Evolutionary conservation across 2,888 invertebrate species (phyloP), one percentile per base, ranked within the genome.

Genomic region (Phyto melanocephala): DNA sequence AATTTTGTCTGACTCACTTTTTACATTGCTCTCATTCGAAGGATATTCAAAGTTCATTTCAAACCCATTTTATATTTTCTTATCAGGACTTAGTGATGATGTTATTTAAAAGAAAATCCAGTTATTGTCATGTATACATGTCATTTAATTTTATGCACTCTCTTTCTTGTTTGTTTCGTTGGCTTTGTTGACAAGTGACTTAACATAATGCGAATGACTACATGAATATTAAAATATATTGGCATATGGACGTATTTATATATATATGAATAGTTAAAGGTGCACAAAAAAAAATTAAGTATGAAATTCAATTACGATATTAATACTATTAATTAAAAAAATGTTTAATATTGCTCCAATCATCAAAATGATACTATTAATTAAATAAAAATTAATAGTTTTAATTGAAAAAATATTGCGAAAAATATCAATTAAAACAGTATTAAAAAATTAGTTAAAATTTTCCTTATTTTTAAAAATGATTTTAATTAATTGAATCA

Each of bases 91-190:
- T 33, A 42, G 20, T 35, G 22, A 20, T 58, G 45, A 45, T 35
- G 45, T 45, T 70, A 58, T 58, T 45, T 8, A 6, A 40, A 11
- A 33, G 20, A 60, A 17, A 24, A 45, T 65, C 22, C 24, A 17
- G 13, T 47, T 56, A 13, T 47, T 65, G 17, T 45, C 35, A 20
- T 28, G n/a, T n/a, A n/a, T n/a, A n/a, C 17, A 47, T 60, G 47
- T 50, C 71, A 60, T 71, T 60, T 60, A 20, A 58, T 72, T 63
- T 63, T 58, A 42, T 71, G 47, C 24, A 22, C 58, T 37, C 47
- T 52, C 54, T 28, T 45, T 13, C 24, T 7, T 17, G 10, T 24
- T 13, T 1, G 6, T 33, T 45, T 35, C 24, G 22, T 20, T 58
- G 24, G n/a, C 28, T 35, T 47, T 42, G 13, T 54, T 74, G 40